phyloP scores from a whole-genome alignment of 1,140 invertebrate genomes.

The Zaprionus kolodkinae region DNA sequence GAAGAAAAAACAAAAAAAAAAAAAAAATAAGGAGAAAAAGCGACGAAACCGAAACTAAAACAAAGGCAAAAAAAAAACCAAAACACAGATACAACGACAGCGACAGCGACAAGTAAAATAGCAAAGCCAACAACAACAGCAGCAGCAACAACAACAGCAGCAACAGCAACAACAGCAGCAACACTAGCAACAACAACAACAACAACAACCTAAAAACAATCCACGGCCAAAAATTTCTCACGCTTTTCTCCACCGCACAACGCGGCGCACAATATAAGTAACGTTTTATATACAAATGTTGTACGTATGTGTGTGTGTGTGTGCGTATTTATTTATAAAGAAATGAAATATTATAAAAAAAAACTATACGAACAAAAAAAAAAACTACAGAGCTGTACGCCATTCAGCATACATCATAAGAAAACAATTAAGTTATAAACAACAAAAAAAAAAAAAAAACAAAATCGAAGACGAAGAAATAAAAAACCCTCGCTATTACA shows the following conservation, averaged over 20 bases:
- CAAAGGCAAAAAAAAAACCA: slow-evolving; percentile 51
- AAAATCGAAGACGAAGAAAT: slow-evolving; percentile 2
- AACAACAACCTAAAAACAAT: slow-evolving; percentile 61
- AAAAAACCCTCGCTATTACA: not conserved
- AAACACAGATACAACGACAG: slow-evolving; percentile 59
- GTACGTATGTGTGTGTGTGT: slow-evolving; percentile 29
- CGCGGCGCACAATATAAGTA: slow-evolving; percentile 39
- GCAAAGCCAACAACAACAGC: slow-evolving; percentile 30
- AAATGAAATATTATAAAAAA: slow-evolving; percentile 15
- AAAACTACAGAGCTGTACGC: slow-evolving; percentile 17
- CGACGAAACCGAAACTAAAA: slow-evolving; percentile 52
- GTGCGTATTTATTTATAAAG: slow-evolving; percentile 16
- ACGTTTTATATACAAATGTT: slow-evolving; percentile 21
- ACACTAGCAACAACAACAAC: slow-evolving; percentile 38
- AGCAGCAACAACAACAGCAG: slow-evolving; percentile 30
- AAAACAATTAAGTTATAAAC: slow-evolving; percentile 31
- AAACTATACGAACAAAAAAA: slow-evolving; percentile 19
- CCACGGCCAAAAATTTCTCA: slow-evolving; percentile 80
- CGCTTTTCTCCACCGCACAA: slow-evolving; percentile 67
- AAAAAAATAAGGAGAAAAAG: slow-evolving; percentile 14
- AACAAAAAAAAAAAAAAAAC: slow-evolving; percentile 22
- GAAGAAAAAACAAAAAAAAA: slow-evolving; percentile 36
- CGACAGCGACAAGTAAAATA: slow-evolving; percentile 57
- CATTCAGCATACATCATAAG: slow-evolving; percentile 34
- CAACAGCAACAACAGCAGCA: slow-evolving; percentile 26